Evolutionary conservation across 2,113 vertebrate species (phyloP), one percentile per base, ranked within the genome.

Genomic region (Acrocephalus kingi): DNA sequence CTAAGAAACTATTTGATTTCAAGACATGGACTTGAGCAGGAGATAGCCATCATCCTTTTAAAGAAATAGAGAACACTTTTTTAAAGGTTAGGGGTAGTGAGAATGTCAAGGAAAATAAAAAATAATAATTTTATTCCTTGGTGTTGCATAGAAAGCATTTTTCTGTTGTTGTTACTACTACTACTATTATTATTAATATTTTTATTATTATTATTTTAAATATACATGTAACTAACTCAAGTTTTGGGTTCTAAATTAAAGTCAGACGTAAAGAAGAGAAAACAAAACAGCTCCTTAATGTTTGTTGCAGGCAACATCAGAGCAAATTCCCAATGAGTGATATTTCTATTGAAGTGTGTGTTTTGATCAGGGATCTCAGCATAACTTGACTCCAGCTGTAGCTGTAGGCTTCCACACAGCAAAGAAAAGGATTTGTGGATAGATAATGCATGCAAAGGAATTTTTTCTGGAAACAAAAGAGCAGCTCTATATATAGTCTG

Each of bases 321-420:
- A 96, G 37, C 49, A 87, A 78, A 85, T 73, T 95, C 71, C 46
- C 43, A 55, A 19, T 45, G 84, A 91, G 20, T 41, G 67, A 87
- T 82, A 33, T 90, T 83, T 85, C 55, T 66, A 48, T 64, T 84
- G 77, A 96, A 83, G 51, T 62, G 23, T n/a, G 12, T 0, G 33
- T 91, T 96, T 95, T 92, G 84, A 89, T 89, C 66, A 84, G 49
- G 11, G 62, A 68, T 89, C 89, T 85, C 58, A 56, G 58, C 45
- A 45, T 46, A 90, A 71, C 67, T 82, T 76, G 52, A 69, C 51
- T 95, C 62, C 67, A 77, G 13, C 37, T 20, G 23, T 46, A 89
- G 66, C 66, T 86, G 46, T 62, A 74, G 46, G 31, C 16, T 90
- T 63, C 55, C 63, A 43, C 23, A 54, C 8, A 84, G 51, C 14